These are phyloP conservation scores for Poeciliopsis paucimaculata DNA, from an alignment of 2,797 vertebrate genomes.

Conservation along the genomic window DNA sequence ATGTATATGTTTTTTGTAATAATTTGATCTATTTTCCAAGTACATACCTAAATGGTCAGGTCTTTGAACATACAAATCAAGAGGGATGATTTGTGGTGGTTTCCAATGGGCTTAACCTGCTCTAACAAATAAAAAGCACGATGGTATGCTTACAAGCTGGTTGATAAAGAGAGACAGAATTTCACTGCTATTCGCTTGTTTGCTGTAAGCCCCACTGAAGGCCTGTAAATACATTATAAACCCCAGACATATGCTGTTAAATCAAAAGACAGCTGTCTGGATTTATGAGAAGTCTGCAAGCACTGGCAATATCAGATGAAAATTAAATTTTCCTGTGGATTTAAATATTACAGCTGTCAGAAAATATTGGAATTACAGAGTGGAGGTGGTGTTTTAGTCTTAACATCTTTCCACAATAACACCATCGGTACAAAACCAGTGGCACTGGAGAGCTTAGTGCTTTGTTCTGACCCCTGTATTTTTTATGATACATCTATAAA, in stretches of 20 bases:
- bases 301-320: conserved; percentile 48
- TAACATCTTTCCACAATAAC: conserved; percentile 12
- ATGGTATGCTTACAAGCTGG: neutral
- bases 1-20: neutral
- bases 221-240: conserved; percentile 33
- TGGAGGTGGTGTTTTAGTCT: conserved; percentile 20
- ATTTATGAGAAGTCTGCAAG: conserved; percentile 41
- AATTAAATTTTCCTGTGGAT: conserved; percentile 51
- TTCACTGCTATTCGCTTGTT: conserved; percentile 15
- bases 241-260: conserved; percentile 18
- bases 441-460: conserved; percentile 19
- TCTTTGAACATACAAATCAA: neutral
- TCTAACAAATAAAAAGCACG: neutral
- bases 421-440: conserved; percentile 4
- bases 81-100: neutral
- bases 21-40: neutral
- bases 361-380: conserved; percentile 23
- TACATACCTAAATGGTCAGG: neutral
- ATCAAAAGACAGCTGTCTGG: conserved; percentile 23
- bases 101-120: neutral
- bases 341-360: conserved; percentile 38
- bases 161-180: conserved; percentile 3
- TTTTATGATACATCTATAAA: conserved; percentile 38
- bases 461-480: conserved; percentile 5
- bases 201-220: conserved; percentile 25